phyloP scores from a whole-genome alignment of 2,888 invertebrate species.

The Lacanobia wlatinum region DNA sequence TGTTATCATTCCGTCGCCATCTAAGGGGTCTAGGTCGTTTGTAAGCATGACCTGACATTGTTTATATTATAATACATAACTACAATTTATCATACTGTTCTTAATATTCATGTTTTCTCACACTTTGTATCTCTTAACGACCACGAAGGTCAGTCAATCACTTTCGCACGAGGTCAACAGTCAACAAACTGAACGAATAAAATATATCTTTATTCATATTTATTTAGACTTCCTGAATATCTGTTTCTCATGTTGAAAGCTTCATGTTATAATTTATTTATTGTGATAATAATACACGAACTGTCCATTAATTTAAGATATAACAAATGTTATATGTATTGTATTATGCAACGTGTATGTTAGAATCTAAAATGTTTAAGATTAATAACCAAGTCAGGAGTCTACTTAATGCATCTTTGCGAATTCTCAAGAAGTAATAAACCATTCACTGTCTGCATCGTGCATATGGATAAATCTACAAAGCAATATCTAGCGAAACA shows the following conservation, averaged over 20 bases:
- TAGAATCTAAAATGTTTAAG: no score
- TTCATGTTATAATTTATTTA: not conserved
- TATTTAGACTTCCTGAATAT: not conserved
- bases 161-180: constrained; percentile 37
- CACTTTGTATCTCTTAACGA: constrained; percentile 13
- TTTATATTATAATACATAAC: not conserved
- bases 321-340: no score
- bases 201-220: not conserved
- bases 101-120: constrained; percentile 28
- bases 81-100: constrained; percentile 1
- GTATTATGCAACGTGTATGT: not conserved
- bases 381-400: no score
- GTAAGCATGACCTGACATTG: constrained; percentile 21
- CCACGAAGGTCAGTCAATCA: constrained; percentile 26
- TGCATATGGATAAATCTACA: not conserved
- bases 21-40: constrained; percentile 14
- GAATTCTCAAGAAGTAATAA: not conserved
- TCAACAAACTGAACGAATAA: constrained; percentile 26
- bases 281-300: not conserved
- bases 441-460: not conserved
- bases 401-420: no score
- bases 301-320: no score
- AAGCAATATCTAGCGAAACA: not conserved
- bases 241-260: not conserved
- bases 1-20: constrained; percentile 17